Evolutionary conservation across 2,797 vertebrate genomes (phyloP).

Genomic region (Platalea minor): DNA sequence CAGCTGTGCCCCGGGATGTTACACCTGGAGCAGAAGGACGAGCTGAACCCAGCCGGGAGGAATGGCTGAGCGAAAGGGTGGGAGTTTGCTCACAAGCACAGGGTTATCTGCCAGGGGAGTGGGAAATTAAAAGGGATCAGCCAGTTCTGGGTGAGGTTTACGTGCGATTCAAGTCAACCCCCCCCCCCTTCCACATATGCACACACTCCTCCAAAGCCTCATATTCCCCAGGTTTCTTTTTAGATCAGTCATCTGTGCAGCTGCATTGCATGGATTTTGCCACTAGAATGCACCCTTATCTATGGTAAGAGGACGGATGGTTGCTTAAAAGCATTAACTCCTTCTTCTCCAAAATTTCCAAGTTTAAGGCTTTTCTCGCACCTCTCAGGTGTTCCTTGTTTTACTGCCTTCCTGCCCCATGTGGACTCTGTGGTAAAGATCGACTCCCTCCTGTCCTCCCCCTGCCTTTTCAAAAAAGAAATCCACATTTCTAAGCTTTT

Average conservation of each 20-base stretch:
- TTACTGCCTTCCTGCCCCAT: background rate
- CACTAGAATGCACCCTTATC: constrained; percentile 85
- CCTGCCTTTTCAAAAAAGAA: background rate
- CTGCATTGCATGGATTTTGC: constrained; percentile 78
- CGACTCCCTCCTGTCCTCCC: background rate
- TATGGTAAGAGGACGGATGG: constrained; percentile 67
- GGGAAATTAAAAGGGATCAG: background rate
- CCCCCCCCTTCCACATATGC: background rate
- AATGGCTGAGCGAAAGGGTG: background rate
- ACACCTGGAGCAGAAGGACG: background rate
- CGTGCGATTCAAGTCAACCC: background rate
- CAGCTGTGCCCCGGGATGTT: background rate
- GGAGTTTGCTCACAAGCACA: background rate
- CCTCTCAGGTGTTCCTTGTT: constrained; percentile 18
- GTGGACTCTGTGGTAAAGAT: background rate
- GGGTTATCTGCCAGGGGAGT: background rate
- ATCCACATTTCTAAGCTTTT: background rate
- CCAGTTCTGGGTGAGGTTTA: background rate
- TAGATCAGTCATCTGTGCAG: constrained; percentile 51
- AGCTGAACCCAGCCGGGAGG: background rate
- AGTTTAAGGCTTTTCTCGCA: background rate
- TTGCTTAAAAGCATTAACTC: constrained; percentile 59
- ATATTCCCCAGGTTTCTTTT: constrained; percentile 40
- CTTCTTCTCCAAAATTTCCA: constrained; percentile 14
- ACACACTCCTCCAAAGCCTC: constrained; percentile 21